These are phyloP conservation scores for Hipparchia semele DNA, from an alignment of 2,888 invertebrate species.

Conservation along the genomic window DNA sequence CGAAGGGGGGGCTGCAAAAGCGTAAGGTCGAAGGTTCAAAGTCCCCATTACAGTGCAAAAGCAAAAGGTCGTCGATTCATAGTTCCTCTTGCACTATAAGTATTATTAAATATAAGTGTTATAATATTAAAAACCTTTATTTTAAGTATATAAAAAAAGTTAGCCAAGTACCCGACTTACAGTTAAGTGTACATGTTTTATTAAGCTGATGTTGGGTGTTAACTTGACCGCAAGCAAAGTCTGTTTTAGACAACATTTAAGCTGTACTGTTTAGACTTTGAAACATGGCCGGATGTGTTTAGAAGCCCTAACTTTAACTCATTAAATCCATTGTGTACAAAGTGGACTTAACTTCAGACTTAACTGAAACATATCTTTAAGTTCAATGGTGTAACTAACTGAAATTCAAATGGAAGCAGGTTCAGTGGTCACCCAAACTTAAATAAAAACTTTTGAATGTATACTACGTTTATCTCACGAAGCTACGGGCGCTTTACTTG, in stretches of 20 bases:
- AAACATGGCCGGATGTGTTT: slow-evolving; percentile 19
- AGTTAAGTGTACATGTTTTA: background rate
- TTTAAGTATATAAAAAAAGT: too few species aligned
- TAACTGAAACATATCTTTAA: background rate
- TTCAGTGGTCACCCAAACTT: too few species aligned
- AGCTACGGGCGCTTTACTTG: too few species aligned
- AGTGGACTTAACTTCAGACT: background rate
- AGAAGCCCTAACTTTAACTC: slow-evolving; percentile 14
- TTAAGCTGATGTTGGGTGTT: slow-evolving; percentile 11
- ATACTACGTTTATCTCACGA: too few species aligned
- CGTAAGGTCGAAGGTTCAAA: too few species aligned
- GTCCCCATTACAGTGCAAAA: too few species aligned
- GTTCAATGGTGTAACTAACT: background rate
- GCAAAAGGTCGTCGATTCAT: too few species aligned
- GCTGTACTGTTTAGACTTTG: slow-evolving; percentile 17
- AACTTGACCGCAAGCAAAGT: slow-evolving; percentile 15
- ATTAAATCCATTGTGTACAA: slow-evolving; percentile 12
- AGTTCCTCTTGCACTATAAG: too few species aligned
- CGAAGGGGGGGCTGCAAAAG: too few species aligned
- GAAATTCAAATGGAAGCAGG: background rate
- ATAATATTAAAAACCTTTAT: too few species aligned
- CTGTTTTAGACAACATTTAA: slow-evolving; percentile 19
- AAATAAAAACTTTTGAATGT: too few species aligned
- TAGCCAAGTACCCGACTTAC: background rate
- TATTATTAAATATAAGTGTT: too few species aligned